These are phyloP conservation scores for Girardinus metallicus DNA, from an alignment of 2,797 vertebrate genomes.

Conservation along the genomic window DNA sequence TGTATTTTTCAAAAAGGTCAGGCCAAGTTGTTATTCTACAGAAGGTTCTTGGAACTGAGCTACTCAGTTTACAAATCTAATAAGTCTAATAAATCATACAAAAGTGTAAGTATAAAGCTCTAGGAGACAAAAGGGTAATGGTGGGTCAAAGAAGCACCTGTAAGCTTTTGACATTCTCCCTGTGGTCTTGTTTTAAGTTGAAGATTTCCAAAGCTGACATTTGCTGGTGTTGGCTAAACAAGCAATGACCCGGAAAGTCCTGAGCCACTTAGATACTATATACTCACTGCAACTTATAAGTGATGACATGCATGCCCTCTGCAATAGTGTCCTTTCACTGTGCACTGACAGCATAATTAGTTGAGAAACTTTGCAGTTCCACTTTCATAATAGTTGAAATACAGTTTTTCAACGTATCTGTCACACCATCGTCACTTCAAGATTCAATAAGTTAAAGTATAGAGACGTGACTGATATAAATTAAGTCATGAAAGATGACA, in stretches of 20 bases:
- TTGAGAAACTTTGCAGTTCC: constrained; percentile 42
- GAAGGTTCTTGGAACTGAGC: background rate
- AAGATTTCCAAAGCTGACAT: constrained; percentile 41
- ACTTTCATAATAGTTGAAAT: constrained; percentile 23
- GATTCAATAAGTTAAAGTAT: constrained; percentile 50
- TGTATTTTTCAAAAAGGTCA: background rate
- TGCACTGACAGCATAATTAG: constrained; percentile 40
- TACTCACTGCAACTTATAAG: constrained; percentile 41
- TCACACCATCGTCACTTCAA: constrained; percentile 40
- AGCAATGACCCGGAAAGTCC: constrained; percentile 67
- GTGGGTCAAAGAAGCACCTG: constrained; percentile 46
- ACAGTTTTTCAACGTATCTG: constrained; percentile 13
- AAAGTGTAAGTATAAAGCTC: constrained; percentile 2
- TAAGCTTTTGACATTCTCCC: constrained; percentile 46
- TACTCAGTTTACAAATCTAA: constrained; percentile 21
- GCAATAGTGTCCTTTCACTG: constrained; percentile 30
- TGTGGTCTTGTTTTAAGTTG: constrained; percentile 32
- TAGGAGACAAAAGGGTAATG: constrained; percentile 20
- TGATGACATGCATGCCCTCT: constrained; percentile 50
- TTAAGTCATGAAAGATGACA: constrained; percentile 76
- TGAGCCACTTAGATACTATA: constrained; percentile 47
- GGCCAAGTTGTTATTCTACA: background rate
- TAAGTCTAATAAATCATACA: constrained; percentile 44
- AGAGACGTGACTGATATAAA: constrained; percentile 60
- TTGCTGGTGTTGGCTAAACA: constrained; percentile 59